Base-by-base conservation (phyloP, 2,888 invertebrate genomes). In the Phania funesta region DNA sequence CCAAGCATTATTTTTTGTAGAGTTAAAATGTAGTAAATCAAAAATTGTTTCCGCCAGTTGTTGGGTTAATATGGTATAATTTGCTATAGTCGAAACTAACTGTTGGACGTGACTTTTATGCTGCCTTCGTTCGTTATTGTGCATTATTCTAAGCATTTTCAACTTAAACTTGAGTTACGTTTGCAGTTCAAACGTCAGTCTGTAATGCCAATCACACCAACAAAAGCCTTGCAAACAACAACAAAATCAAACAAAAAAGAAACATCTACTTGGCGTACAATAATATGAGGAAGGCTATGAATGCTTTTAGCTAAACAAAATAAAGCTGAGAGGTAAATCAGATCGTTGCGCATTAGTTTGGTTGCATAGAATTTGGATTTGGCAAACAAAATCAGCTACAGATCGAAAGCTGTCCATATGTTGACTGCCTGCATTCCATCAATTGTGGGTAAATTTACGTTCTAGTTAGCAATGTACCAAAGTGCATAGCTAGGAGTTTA, bases 341-440 rank as follows among this genome's bases (percentile, higher is more conserved):
- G 81, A 81, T 81, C 73, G 76, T 73, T 81, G 71, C 60, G 77
- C 81, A 81, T 81, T 81, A 81, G 76, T 54, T 64, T 62, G 22
- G 38, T 74, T 54, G 54, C 62, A 68, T 41, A 58, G 29, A 8
- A 60, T 68, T 65, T 60, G 52, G 52, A 46, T 73, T 62, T 74
- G 64, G 77, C 38, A 71, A 78, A 65, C 75, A 52, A 50, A 76
- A 71, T 75, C 62, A 73, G 73, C 77, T 52, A 67, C 75, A 77
- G 83, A 83, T 84, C 81, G 80, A 83, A 74, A 79, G 83, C 83
- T 84, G 84, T 83, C 80, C 82, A 81, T 80, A 83, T 71, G 74
- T 83, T 80, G 82, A 77, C 75, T 84, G 64, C 73, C 56, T 52
- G 77, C 82, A 85, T 84, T 84, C 84, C 84, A 84, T 84, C 84